These are phyloP conservation scores for Drosophila arizonae DNA, from an alignment of 1,140 invertebrate genomes.

Conservation along the genomic window DNA sequence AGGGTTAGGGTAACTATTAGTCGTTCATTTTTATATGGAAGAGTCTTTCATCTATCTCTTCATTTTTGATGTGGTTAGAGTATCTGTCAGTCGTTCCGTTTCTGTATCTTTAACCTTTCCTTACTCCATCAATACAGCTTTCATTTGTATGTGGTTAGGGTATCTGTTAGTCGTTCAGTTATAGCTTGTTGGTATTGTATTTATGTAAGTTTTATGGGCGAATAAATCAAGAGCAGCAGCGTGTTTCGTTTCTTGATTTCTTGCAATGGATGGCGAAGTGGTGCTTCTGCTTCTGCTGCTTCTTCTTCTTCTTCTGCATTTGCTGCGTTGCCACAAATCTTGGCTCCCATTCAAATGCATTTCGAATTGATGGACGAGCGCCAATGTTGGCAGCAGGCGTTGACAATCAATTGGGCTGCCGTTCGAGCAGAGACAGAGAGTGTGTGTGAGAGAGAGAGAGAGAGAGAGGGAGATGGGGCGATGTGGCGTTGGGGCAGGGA, in stretches of 20 bases:
- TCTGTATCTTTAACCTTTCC: too few relatives aligned
- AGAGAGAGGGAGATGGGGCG: background rate
- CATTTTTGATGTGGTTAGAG: too few relatives aligned
- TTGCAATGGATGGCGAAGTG: background rate
- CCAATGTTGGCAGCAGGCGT: slow-evolving; percentile 33
- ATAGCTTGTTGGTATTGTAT: background rate
- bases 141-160: too few relatives aligned
- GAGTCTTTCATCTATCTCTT: too few relatives aligned
- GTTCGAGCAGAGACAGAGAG: background rate
- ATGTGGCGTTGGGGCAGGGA: background rate
- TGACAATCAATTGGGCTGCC: slow-evolving; percentile 37
- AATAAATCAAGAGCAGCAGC: slow-evolving; percentile 12
- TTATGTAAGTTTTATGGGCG: slow-evolving; percentile 13
- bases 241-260: slow-evolving; percentile 8
- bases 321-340: slow-evolving; percentile 10
- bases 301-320: too few relatives aligned
- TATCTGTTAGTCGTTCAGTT: too few relatives aligned
- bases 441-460: background rate
- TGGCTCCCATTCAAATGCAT: slow-evolving; percentile 42
- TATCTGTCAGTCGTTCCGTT: too few relatives aligned
- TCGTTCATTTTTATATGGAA: too few relatives aligned
- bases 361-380: slow-evolving; percentile 35
- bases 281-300: background rate
- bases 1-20: too few relatives aligned
- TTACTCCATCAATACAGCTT: too few relatives aligned